Base-by-base conservation (phyloP, 2,113 vertebrate genomes). In the Sebastes fasciatus region DNA sequence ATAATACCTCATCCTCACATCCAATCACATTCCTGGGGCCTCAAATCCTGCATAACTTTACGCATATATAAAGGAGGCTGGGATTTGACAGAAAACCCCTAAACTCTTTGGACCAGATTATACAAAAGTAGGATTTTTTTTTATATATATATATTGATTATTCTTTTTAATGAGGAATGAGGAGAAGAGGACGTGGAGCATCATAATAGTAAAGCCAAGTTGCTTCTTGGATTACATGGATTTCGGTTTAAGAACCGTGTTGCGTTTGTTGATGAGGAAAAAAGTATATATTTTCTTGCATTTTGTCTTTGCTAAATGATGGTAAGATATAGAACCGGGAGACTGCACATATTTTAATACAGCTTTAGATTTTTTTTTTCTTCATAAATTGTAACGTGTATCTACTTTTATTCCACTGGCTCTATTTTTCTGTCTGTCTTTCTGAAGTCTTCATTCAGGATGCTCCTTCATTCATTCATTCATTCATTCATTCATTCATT, bases 11-110 rank as follows among this genome's bases (percentile, higher is more conserved):
- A 87, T 91, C 80, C 80, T 45, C 83, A 89, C 92, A 87, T 92
- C 95, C 95, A 96, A 96, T 96, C 90, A 87, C 94, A 95, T 93
- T 93, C 89, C 88, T 89, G 89, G 86, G 93, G 91, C 94, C 92
- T 92, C 68, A 60, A 80, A 75, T 77, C 90, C 90, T 88, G 94
- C 93, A 94, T 92, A 95, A 93, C 89, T 95, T 95, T 91, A 91
- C 84, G 84, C 86, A 62, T 94, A 95, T 95, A 96, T 34, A 92
- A 95, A 91, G 89, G 76, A 87, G 77, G 73, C 58, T 73, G 57
- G 55, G 86, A 87, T 85, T 80, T 80, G 80, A 80, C 52, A 77
- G 84, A 89, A 87, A 72, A 34, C 34, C 34, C 72, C 19, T 60
- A 71, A 93, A 77, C 72, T 86, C 69, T 83, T 77, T 83, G 92